Evolutionary conservation across 2,888 invertebrate genomes (phyloP).

Genomic region (Drosophila flavopinicola): DNA sequence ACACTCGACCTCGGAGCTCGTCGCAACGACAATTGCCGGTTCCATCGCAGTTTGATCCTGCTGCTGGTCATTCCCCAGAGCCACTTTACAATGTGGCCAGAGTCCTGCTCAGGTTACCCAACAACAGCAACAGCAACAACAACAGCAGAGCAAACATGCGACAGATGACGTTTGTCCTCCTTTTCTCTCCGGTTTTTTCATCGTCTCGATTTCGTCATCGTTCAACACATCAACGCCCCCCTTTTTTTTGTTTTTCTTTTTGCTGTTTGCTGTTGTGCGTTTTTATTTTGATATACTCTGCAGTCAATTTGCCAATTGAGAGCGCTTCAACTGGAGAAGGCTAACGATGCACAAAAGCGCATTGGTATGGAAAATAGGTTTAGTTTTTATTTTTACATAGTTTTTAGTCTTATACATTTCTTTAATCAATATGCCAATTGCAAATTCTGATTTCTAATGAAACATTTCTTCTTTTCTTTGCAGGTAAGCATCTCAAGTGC

Average conservation of each 20-base stretch:
- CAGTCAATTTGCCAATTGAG: background rate
- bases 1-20: conserved; percentile 28
- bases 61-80: conserved; percentile 21
- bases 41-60: conserved; percentile 29
- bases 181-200: conserved; percentile 15
- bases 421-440: no score
- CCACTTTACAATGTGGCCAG: conserved; percentile 14
- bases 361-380: no score
- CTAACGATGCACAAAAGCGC: no score
- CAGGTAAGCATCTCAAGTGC: no score
- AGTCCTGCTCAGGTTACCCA: conserved; percentile 42
- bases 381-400: no score
- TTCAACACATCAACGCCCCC: conserved; percentile 53
- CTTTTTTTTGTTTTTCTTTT: conserved; percentile 14
- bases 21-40: conserved; percentile 51
- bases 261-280: conserved; percentile 16
- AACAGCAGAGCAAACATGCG: conserved; percentile 38
- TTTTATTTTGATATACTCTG: conserved; percentile 8
- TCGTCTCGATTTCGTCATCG: conserved; percentile 73
- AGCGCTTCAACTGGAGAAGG: no score
- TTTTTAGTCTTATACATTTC: no score
- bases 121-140: conserved; percentile 5
- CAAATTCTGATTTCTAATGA: no score
- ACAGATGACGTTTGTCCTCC: conserved; percentile 49
- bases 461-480: no score